phyloP scores from a whole-genome alignment of 2,113 vertebrate genomes.

The Chitala chitala region DNA sequence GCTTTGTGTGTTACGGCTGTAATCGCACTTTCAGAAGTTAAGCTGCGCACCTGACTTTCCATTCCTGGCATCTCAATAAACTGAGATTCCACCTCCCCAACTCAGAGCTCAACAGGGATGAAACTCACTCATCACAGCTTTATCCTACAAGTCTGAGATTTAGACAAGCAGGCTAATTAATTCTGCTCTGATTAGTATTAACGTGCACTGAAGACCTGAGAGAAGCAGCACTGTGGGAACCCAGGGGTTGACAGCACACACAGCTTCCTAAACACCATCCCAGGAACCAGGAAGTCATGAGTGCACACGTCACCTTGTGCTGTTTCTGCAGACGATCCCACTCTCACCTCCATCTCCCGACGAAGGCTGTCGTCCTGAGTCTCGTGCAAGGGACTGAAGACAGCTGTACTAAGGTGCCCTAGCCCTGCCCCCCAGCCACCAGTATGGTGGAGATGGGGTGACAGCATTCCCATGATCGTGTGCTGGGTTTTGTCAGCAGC shows the following conservation, averaged over 20 bases:
- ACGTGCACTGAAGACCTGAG: neutral
- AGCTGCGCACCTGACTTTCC: too few species aligned
- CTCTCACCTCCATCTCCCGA: constrained; percentile 16
- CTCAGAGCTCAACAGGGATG: neutral
- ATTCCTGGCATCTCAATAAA: too few species aligned
- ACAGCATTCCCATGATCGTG: constrained; percentile 36
- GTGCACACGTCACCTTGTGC: constrained; percentile 5
- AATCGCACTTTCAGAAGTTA: too few species aligned
- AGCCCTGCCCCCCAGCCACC: neutral
- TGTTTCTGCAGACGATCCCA: neutral
- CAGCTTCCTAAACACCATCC: neutral
- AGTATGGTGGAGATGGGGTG: neutral
- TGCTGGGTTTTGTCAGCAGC: constrained; percentile 47
- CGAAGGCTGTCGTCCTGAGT: constrained; percentile 5
- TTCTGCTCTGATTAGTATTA: neutral
- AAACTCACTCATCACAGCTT: neutral
- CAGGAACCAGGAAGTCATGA: constrained; percentile 20
- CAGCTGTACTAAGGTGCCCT: constrained; percentile 8
- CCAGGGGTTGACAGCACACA: neutral
- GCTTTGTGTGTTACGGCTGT: too few species aligned
- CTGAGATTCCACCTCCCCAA: too few species aligned
- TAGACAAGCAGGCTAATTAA: neutral
- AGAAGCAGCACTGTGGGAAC: neutral
- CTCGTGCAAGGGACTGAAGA: neutral
- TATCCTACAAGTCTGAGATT: neutral